These are phyloP conservation scores for Arctia plantaginis DNA, from an alignment of 2,888 invertebrate species.

Conservation along the genomic window DNA sequence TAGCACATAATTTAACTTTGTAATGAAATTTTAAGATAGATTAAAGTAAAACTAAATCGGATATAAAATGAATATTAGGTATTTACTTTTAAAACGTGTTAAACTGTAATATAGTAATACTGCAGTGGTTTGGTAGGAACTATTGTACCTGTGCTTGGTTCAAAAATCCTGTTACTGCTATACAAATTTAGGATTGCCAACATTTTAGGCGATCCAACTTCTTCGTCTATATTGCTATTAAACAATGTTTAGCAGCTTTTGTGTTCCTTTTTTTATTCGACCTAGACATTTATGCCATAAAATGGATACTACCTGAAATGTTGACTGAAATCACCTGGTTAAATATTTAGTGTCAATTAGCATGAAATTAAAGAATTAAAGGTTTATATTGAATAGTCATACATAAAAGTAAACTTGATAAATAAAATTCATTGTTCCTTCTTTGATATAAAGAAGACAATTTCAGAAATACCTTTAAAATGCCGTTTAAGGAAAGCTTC, in stretches of 20 bases:
- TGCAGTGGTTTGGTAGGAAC: not conserved
- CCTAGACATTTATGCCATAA: no score
- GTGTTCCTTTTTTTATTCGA: not conserved
- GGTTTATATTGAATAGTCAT: not conserved
- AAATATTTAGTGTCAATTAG: no score
- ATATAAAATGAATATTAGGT: not conserved
- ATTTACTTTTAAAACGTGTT: not conserved
- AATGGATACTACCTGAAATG: not conserved
- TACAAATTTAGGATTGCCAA: not conserved
- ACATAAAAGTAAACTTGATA: not conserved
- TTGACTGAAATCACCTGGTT: not conserved
- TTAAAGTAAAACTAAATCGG: conserved; percentile 4
- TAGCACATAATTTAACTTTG: conserved; percentile 16
- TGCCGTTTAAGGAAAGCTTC: conserved; percentile 34
- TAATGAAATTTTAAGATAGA: not conserved
- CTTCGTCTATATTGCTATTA: not conserved
- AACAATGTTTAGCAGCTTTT: not conserved
- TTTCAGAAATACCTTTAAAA: conserved; percentile 32
- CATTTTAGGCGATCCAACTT: not conserved
- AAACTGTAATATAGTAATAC: not conserved
- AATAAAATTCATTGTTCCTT: not conserved
- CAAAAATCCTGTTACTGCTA: no score
- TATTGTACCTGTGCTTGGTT: not conserved
- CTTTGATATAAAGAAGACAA: conserved; percentile 23
- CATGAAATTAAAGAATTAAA: no score